Evolutionary conservation across 2,888 invertebrate genomes (phyloP).

Genomic region (Nemoura dubitans): DNA sequence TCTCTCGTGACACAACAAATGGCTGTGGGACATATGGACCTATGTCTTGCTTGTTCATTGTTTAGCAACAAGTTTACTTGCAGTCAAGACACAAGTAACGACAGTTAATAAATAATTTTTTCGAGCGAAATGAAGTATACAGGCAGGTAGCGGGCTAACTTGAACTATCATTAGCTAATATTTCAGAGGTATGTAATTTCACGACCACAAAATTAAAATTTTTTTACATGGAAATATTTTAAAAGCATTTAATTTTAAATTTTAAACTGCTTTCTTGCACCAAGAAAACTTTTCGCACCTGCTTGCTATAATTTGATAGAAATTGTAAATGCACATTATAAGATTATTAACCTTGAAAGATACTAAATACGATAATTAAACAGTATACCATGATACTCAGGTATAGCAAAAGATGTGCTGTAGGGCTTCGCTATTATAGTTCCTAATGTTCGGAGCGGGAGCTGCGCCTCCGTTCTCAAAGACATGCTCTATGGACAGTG

Average conservation of each 20-base stretch:
- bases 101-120: too few relatives aligned
- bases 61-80: too few relatives aligned
- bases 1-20: too few relatives aligned
- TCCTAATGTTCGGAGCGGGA: neutral
- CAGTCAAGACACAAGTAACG: too few relatives aligned
- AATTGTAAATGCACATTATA: neutral
- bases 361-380: neutral
- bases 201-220: neutral
- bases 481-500: constrained; percentile 1
- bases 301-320: neutral
- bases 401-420: neutral
- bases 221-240: neutral
- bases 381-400: neutral
- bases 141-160: too few relatives aligned
- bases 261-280: neutral
- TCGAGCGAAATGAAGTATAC: too few relatives aligned
- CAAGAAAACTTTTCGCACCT: neutral
- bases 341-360: neutral
- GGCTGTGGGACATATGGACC: too few relatives aligned
- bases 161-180: neutral
- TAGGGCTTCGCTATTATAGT: neutral
- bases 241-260: neutral
- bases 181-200: neutral
- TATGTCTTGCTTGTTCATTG: too few relatives aligned
- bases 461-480: neutral